Evolutionary conservation across 2,113 vertebrate genomes (phyloP).

Genomic region (Dipodomys spectabilis): DNA sequence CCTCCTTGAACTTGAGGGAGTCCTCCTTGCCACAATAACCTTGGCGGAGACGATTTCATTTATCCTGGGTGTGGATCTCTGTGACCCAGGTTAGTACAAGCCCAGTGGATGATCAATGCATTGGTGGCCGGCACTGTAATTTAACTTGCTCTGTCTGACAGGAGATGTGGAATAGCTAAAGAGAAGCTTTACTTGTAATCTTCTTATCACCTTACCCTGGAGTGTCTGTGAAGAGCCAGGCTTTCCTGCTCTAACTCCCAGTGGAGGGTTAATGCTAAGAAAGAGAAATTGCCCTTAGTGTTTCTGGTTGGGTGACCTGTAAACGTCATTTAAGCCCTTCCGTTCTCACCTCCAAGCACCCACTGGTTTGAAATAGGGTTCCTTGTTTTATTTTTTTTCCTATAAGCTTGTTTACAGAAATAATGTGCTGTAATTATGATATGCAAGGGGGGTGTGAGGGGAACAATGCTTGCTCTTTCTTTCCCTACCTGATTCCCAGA

Average conservation of each 20-base stretch:
- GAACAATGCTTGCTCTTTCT: not conserved
- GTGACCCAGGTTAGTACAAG: slow-evolving; percentile 82
- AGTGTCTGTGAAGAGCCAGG: slow-evolving; percentile 85
- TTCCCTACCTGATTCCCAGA: not conserved
- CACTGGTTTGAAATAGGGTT: slow-evolving; percentile 51
- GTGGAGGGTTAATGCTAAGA: slow-evolving; percentile 84
- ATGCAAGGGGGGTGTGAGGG: too few relatives aligned
- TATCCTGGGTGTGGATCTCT: slow-evolving; percentile 84
- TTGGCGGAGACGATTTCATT: slow-evolving; percentile 86
- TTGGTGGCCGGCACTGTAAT: slow-evolving; percentile 85
- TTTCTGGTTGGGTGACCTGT: slow-evolving; percentile 76
- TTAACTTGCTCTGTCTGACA: slow-evolving; percentile 88
- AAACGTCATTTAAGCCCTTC: slow-evolving; percentile 79
- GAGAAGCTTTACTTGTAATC: slow-evolving; percentile 90
- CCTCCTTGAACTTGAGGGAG: slow-evolving; percentile 82
- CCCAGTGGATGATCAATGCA: slow-evolving; percentile 86
- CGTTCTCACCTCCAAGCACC: slow-evolving; percentile 8
- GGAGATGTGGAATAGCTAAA: slow-evolving; percentile 87
- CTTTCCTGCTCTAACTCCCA: slow-evolving; percentile 70
- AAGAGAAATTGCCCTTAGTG: slow-evolving; percentile 82
- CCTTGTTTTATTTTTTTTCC: slow-evolving; percentile 55
- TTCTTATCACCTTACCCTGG: slow-evolving; percentile 89
- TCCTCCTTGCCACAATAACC: slow-evolving; percentile 86
- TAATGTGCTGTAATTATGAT: slow-evolving; percentile 73
- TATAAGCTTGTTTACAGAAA: slow-evolving; percentile 79